phyloP scores from a whole-genome alignment of 2,113 vertebrate genomes.

The Hippocampus guttulatus region DNA sequence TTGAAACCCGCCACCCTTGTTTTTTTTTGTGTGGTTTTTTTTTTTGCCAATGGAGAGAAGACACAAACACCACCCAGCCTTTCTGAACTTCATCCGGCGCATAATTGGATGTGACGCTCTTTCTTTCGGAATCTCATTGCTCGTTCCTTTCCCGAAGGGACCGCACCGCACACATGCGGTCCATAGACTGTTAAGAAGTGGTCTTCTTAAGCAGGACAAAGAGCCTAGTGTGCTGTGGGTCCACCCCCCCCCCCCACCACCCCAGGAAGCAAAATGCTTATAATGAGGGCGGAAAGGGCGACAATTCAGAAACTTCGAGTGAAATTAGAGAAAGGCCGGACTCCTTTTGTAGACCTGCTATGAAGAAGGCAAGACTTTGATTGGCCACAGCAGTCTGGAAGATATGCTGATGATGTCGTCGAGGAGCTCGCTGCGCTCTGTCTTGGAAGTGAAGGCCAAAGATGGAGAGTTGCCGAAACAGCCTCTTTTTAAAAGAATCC shows the following conservation, averaged over 20 bases:
- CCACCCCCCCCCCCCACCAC: conserved; percentile 9
- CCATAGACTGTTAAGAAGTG: conserved; percentile 63
- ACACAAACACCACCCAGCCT: neutral
- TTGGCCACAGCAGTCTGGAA: conserved; percentile 54
- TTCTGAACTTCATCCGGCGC: conserved; percentile 33
- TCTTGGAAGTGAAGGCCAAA: neutral
- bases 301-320: conserved; percentile 34
- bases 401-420: conserved; percentile 50
- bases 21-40: neutral
- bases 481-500: conserved; percentile 5
- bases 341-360: conserved; percentile 18
- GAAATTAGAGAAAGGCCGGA: conserved; percentile 44
- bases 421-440: conserved; percentile 7
- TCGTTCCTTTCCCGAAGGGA: conserved; percentile 5
- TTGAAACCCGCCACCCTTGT: neutral
- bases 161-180: conserved; percentile 41
- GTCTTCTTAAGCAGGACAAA: conserved; percentile 51
- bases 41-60: neutral
- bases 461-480: conserved; percentile 5
- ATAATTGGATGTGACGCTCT: conserved; percentile 38
- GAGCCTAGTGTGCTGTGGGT: conserved; percentile 59
- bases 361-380: conserved; percentile 23
- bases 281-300: conserved; percentile 36
- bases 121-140: conserved; percentile 23
- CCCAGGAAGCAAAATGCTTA: conserved; percentile 56